phyloP scores from a whole-genome alignment of 2,888 invertebrate genomes.

The Lumbricus terrestris region DNA sequence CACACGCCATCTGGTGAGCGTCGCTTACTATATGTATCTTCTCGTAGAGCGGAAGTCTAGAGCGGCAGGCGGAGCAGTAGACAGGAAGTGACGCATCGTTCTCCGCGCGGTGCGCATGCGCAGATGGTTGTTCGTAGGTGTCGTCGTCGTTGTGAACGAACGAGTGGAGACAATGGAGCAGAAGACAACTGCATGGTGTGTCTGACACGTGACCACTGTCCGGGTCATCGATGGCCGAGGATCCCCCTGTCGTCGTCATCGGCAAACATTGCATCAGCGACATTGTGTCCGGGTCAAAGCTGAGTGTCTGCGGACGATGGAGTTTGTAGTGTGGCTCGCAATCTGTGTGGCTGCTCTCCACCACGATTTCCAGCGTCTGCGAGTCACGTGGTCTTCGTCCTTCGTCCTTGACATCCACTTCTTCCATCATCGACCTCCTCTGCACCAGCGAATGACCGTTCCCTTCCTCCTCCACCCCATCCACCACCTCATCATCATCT shows the following conservation, averaged over 20 bases:
- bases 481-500: not conserved
- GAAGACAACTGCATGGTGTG: constrained; percentile 4
- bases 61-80: not conserved
- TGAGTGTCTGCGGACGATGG: not conserved
- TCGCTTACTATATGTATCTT: not conserved
- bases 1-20: not conserved
- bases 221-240: constrained; percentile 14
- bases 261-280: not conserved
- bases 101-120: not conserved
- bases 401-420: not conserved
- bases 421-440: not conserved
- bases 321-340: not conserved
- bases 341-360: not conserved
- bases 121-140: not conserved
- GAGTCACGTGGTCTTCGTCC: not conserved
- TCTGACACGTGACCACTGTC: constrained; percentile 32
- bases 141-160: not conserved
- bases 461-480: not conserved
- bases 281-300: not conserved
- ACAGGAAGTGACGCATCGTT: not conserved
- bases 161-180: not conserved
- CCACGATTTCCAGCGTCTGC: not conserved
- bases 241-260: no score
- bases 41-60: not conserved
- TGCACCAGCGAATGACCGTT: not conserved